Evolutionary conservation across 2,888 invertebrate genomes (phyloP), one percentile per base, ranked within the genome.

Genomic region (Rugalucina vietnamica): DNA sequence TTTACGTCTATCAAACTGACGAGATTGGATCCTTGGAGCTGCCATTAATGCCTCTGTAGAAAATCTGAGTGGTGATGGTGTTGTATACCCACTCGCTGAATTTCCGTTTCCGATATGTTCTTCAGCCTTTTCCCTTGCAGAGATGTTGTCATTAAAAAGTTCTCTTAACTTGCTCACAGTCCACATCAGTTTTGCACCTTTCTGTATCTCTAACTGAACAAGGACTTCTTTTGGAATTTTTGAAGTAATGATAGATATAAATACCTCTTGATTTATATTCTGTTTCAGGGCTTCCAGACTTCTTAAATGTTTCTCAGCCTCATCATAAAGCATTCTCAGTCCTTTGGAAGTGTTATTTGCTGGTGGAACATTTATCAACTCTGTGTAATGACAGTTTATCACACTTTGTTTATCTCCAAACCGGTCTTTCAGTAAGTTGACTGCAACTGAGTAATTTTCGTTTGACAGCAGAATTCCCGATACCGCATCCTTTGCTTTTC

Each of bases 121-220:
- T 57, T 77, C 77, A 32, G 69, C 77, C 5, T 34, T 57, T 43
- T 81, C 76, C 8, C 72, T 36, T 27, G 76, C 72, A 14, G 39
- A 43, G 21, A 76, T 37, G 39, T 81, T 69, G 14, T 39, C 71
- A 21, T 65, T 75, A 12, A 81, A 54, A 4, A n/a, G 39, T 36
- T 76, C 72, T 54, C 70, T n/a, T 0, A 81, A 29, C 60, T 43
- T 65, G 4, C 29, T 29, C 29, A 72, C 76, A 37, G 71, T 37
- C 81, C 76, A 81, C 43, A 39, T 43, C 4, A 27, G 32, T 5
- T 32, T 49, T 57, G 76, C n/a, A 24, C 37, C 79, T 36, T 79
- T 79, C 39, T 79, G 69, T 18, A 83, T 60, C 70, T 83, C 76
- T 21, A 83, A 60, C 49, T 78, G 82, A 32, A 73, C n/a, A 18